Conservation (phyloP, 2,797 vertebrate genomes). For the Benthosema pterotum region DNA sequence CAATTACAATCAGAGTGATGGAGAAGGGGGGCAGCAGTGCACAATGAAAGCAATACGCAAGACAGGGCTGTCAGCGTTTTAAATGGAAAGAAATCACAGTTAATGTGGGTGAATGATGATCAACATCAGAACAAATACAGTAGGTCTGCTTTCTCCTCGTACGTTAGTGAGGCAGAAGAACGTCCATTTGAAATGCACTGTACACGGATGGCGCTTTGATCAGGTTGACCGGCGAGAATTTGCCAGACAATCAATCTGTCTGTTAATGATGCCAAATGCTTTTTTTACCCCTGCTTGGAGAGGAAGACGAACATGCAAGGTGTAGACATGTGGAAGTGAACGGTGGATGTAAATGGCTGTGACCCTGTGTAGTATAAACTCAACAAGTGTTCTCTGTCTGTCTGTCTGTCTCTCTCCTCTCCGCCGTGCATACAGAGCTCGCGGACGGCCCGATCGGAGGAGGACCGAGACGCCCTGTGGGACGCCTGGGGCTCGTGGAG, state of each 20-base stretch:
- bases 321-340: constrained; percentile 10
- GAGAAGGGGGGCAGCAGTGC: too few relatives aligned
- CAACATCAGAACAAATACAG: not conserved
- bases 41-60: too few relatives aligned
- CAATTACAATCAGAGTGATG: too few relatives aligned
- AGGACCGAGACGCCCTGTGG: constrained; percentile 91
- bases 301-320: not conserved
- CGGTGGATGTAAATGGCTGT: constrained; percentile 3
- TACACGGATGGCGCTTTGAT: not conserved
- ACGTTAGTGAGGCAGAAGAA: not conserved
- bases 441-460: constrained; percentile 90
- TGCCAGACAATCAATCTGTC: not conserved
- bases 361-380: constrained; percentile 1
- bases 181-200: too few relatives aligned
- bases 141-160: constrained; percentile 4
- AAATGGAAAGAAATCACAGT: not conserved
- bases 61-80: too few relatives aligned
- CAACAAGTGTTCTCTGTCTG: not conserved
- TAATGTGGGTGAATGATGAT: not conserved
- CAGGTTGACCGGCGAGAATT: not conserved
- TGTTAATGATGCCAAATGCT: not conserved
- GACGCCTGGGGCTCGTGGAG: constrained; percentile 97
- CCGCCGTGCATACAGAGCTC: constrained; percentile 81
- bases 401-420: constrained; percentile 11
- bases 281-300: not conserved